Conservation (phyloP, 1,140 invertebrate genomes). For the Zeugodacus cucurbitae region DNA sequence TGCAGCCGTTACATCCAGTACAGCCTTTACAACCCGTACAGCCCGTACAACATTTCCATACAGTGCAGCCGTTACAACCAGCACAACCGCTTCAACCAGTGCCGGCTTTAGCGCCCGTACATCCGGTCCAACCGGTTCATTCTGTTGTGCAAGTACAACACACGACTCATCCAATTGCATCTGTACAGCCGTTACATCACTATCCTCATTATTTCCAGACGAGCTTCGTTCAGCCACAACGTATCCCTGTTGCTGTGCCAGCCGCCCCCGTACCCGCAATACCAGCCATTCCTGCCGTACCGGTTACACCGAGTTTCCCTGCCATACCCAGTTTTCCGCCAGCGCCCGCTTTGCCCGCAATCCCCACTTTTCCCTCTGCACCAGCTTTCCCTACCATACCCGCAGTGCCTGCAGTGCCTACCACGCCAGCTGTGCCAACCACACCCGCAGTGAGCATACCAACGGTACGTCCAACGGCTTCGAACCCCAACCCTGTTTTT, state of each 20-base stretch:
- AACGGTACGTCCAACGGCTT: slow-evolving; percentile 51
- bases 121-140: slow-evolving; percentile 37
- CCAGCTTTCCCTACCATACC: slow-evolving; percentile 39
- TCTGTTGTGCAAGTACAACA: slow-evolving; percentile 43
- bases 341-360: slow-evolving; percentile 4
- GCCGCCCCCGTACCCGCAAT: slow-evolving; percentile 44
- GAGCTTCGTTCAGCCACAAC: slow-evolving; percentile 36
- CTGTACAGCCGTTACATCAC: slow-evolving; percentile 45
- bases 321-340: slow-evolving; percentile 10
- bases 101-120: slow-evolving; percentile 26
- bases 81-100: slow-evolving; percentile 26
- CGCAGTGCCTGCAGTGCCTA: slow-evolving; percentile 24
- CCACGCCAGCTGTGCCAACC: slow-evolving; percentile 33
- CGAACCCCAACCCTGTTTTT: slow-evolving; percentile 43
- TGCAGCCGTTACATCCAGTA: background rate
- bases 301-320: slow-evolving; percentile 31
- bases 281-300: slow-evolving; percentile 23
- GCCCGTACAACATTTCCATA: background rate
- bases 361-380: slow-evolving; percentile 31
- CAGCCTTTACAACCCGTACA: slow-evolving; percentile 37
- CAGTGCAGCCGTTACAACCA: slow-evolving; percentile 32
- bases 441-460: slow-evolving; percentile 40
- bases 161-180: slow-evolving; percentile 39
- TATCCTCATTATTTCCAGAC: slow-evolving; percentile 31
- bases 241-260: slow-evolving; percentile 43